These are phyloP conservation scores for Pomatorhinus ruficollis DNA, from an alignment of 2,113 vertebrate species.

Conservation along the genomic window DNA sequence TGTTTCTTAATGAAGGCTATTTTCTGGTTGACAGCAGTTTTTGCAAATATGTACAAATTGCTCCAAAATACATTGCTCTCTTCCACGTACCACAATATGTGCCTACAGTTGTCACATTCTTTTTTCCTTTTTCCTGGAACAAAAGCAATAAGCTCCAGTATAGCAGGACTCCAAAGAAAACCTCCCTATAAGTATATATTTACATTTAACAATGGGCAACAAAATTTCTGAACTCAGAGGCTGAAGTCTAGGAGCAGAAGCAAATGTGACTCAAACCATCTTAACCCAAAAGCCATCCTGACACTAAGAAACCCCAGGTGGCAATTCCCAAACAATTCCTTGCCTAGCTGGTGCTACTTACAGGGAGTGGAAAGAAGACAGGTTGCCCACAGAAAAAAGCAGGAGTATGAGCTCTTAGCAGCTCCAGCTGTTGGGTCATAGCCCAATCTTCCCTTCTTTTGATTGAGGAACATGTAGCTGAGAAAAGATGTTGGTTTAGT, in stretches of 20 bases:
- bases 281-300: not conserved
- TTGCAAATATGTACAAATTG: slow-evolving; percentile 11
- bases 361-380: not conserved
- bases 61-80: not conserved
- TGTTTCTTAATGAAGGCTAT: not conserved
- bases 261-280: not conserved
- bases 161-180: not conserved
- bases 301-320: not conserved
- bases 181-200: not conserved
- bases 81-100: not conserved
- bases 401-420: not conserved
- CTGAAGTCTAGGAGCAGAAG: not conserved
- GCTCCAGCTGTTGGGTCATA: slow-evolving; percentile 19
- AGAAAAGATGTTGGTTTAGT: not conserved
- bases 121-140: not conserved
- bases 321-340: not conserved
- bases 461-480: not conserved
- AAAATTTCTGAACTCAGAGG: not conserved
- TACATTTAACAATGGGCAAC: not conserved
- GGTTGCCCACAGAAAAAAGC: not conserved
- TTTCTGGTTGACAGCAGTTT: not conserved
- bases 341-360: not conserved
- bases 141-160: not conserved
- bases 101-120: not conserved
- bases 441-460: not conserved